These are phyloP conservation scores for Rhinolophus ferrumequinum DNA, from an alignment of 2,113 vertebrate genomes.

Conservation along the genomic window DNA sequence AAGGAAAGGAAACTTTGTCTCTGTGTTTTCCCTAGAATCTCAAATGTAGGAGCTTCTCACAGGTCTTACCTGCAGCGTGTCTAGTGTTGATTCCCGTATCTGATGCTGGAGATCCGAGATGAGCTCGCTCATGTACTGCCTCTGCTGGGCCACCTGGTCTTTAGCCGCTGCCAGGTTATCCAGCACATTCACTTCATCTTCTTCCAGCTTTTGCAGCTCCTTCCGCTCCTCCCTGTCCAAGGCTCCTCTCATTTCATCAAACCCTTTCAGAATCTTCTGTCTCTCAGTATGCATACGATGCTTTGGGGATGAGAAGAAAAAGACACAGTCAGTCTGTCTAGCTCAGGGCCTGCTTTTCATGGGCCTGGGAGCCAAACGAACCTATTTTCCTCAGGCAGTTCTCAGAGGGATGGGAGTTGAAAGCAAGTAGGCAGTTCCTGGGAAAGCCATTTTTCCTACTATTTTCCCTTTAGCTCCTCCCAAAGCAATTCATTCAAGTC, in stretches of 20 bases:
- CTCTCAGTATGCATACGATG: background rate
- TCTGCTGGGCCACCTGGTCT: background rate
- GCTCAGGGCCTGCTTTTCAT: background rate
- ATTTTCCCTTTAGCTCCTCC: background rate
- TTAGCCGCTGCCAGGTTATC: background rate
- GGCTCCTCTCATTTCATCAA: background rate
- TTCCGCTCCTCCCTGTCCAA: background rate
- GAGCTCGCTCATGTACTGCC: background rate
- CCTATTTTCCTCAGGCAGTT: background rate
- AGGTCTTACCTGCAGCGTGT: background rate
- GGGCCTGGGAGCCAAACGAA: background rate
- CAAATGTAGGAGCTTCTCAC: background rate
- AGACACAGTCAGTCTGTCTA: background rate
- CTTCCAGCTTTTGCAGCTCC: background rate
- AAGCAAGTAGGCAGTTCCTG: background rate
- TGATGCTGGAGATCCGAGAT: background rate
- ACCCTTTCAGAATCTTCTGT: conserved; percentile 22
- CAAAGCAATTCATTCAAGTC: background rate
- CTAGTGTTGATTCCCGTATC: background rate
- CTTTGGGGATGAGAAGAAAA: background rate
- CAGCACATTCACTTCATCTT: background rate
- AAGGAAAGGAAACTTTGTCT: background rate
- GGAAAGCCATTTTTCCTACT: background rate
- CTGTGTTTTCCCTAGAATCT: background rate
- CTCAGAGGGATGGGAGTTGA: too few relatives aligned